Percentiles rank a stretch among this genome's conserved stretches.
These are phyloP conservation scores for Torymus auratus DNA, from an alignment of 2,888 invertebrate genomes.

Conservation along the genomic window DNA sequence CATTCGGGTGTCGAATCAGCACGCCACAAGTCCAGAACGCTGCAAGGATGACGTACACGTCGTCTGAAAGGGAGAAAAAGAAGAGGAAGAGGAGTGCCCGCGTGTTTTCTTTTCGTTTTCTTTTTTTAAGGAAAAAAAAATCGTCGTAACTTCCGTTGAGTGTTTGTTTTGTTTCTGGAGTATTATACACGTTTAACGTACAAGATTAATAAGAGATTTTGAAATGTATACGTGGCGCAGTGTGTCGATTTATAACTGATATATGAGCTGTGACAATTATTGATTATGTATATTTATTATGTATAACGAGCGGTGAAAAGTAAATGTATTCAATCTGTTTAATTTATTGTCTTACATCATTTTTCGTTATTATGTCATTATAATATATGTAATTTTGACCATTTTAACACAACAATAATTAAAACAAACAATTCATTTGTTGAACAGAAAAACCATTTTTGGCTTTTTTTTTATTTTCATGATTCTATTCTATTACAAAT, in stretches of 20 bases:
- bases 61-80: slow-evolving; percentile 59
- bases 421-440: too few species aligned
- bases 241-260: not conserved
- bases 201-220: slow-evolving; percentile 3
- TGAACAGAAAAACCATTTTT: too few species aligned
- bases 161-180: too few species aligned
- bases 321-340: slow-evolving; percentile 14
- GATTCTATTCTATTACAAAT: too few species aligned
- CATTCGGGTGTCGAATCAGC: slow-evolving; percentile 80
- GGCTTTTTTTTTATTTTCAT: too few species aligned
- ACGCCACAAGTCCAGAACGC: slow-evolving; percentile 75
- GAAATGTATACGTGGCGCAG: not conserved
- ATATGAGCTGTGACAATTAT: slow-evolving; percentile 6
- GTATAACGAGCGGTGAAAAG: not conserved
- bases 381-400: too few species aligned
- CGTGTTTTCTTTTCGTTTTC: not conserved
- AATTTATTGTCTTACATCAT: not conserved
- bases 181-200: too few species aligned
- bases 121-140: not conserved
- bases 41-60: slow-evolving; percentile 70
- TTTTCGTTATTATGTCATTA: too few species aligned
- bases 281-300: not conserved
- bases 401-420: too few species aligned
- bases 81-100: not conserved
- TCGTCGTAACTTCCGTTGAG: too few species aligned